phyloP scores from a whole-genome alignment of 2,797 vertebrate genomes.

The Triplophysa bombifrons region DNA sequence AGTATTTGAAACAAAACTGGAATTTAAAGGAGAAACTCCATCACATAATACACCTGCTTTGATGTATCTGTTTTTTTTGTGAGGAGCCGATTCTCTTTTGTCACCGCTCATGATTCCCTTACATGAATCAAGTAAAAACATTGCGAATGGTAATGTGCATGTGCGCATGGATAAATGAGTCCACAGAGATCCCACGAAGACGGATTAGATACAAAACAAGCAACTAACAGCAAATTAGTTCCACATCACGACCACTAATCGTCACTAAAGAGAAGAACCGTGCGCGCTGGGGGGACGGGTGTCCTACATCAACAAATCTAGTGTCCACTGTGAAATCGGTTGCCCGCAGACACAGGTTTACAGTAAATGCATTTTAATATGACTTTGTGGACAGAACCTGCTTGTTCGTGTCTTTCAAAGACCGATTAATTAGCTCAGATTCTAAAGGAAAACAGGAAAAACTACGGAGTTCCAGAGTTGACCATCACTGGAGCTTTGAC shows the following conservation, averaged over 20 bases:
- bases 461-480: not conserved
- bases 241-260: conserved; percentile 45
- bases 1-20: not conserved
- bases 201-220: conserved; percentile 41
- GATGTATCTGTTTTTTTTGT: not conserved
- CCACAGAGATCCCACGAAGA: conserved; percentile 41
- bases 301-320: conserved; percentile 34
- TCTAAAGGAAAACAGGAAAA: conserved; percentile 10
- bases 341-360: conserved; percentile 24
- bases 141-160: conserved; percentile 6
- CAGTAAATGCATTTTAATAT: conserved; percentile 26
- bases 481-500: not conserved
- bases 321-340: conserved; percentile 17
- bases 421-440: not conserved
- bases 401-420: not conserved
- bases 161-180: conserved; percentile 29
- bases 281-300: conserved; percentile 9
- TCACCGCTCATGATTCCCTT: not conserved
- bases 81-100: not conserved
- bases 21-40: not conserved
- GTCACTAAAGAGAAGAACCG: conserved; percentile 32
- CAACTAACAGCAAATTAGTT: conserved; percentile 48
- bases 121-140: conserved; percentile 5
- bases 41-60: not conserved
- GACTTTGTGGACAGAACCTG: conserved; percentile 3